Evolutionary conservation across 2,888 invertebrate genomes (phyloP).

Genomic region (Brachylomia viminalis): DNA sequence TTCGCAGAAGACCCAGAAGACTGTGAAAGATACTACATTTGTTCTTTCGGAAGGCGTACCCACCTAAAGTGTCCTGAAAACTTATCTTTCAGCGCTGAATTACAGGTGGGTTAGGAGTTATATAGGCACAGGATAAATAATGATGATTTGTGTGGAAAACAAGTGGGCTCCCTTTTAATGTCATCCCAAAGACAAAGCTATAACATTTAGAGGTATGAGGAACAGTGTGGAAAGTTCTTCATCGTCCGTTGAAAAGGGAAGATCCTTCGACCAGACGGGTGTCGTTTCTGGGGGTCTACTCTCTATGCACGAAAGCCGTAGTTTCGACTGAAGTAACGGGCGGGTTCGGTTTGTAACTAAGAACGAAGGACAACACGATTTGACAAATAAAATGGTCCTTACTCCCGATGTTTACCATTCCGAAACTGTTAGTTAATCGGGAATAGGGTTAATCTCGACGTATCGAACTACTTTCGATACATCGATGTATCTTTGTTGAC

Average conservation of each 20-base stretch:
- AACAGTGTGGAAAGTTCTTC: background rate
- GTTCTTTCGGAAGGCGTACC: conserved; percentile 18
- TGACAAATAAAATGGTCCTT: no score
- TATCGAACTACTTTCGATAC: no score
- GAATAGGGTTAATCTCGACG: no score
- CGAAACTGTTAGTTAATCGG: no score
- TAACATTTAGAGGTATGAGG: background rate
- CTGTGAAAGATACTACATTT: conserved; percentile 46
- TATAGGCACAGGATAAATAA: background rate
- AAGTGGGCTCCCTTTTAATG: no score
- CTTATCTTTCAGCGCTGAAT: conserved; percentile 21
- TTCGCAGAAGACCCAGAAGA: conserved; percentile 18
- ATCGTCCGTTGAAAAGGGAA: background rate
- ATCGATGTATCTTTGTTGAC: no score
- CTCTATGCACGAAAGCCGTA: no score
- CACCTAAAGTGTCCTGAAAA: conserved; percentile 24
- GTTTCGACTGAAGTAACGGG: no score
- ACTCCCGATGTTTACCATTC: no score
- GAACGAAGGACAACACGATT: no score
- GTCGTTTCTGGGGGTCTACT: no score
- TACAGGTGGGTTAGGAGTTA: conserved; percentile 24
- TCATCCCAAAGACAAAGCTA: background rate
- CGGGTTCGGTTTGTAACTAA: no score
- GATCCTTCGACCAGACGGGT: background rate
- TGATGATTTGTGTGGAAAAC: background rate